Conservation (phyloP, 2,888 invertebrate species). For the Machimus atricapillus region DNA sequence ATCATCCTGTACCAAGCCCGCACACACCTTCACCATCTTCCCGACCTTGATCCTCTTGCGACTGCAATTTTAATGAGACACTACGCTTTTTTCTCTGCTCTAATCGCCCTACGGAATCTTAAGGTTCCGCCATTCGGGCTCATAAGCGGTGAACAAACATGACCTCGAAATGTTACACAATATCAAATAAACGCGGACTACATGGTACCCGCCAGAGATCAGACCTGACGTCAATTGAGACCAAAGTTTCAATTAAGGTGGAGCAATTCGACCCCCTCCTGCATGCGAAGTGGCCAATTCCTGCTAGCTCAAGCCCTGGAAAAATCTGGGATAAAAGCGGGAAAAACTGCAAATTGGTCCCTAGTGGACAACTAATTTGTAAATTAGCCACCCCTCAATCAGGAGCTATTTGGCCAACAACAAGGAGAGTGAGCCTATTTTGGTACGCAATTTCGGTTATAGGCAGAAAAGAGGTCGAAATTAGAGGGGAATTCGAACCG, state of each 20-base stretch:
- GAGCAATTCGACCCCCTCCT: neutral
- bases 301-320: neutral
- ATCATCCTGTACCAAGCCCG: neutral
- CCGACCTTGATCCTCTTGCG: neutral
- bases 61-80: conserved; percentile 10
- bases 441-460: neutral
- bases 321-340: neutral
- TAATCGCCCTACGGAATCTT: neutral
- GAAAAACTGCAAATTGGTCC: neutral
- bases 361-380: neutral
- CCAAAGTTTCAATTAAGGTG: neutral
- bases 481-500: neutral
- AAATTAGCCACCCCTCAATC: neutral
- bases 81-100: neutral
- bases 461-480: neutral
- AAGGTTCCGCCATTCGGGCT: neutral
- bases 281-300: neutral
- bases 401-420: neutral
- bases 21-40: neutral
- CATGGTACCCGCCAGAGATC: neutral
- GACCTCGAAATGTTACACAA: neutral
- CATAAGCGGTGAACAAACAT: neutral
- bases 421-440: neutral
- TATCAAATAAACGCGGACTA: neutral
- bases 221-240: neutral